These are phyloP conservation scores for Rutpela maculata DNA, from an alignment of 2,888 invertebrate species.

Conservation along the genomic window DNA sequence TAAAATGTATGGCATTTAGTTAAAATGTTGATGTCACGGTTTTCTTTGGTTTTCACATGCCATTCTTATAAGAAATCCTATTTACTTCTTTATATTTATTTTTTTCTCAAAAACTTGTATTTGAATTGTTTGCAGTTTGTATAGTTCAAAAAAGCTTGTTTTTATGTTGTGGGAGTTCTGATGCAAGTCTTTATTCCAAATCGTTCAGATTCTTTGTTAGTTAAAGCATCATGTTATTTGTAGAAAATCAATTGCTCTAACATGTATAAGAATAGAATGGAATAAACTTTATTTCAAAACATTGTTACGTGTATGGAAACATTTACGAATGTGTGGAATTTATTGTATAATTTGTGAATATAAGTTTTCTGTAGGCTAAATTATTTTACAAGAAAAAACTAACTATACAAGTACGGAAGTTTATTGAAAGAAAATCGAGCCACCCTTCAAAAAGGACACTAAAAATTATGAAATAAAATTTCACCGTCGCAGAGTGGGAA, in stretches of 20 bases:
- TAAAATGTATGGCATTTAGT: conserved; percentile 61
- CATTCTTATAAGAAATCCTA: conserved; percentile 44
- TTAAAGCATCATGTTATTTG: conserved; percentile 1
- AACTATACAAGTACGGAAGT: too few species aligned
- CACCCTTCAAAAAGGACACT: too few species aligned
- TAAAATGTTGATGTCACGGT: conserved; percentile 64
- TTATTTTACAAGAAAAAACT: too few species aligned
- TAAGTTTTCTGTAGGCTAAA: too few species aligned
- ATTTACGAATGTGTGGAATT: too few species aligned
- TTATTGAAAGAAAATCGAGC: too few species aligned
- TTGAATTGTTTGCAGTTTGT: conserved; percentile 11
- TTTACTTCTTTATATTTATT: conserved; percentile 40
- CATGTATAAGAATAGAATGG: neutral
- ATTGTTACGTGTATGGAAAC: too few species aligned
- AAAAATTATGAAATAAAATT: too few species aligned
- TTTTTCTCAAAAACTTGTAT: conserved; percentile 32
- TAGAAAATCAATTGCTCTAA: conserved; percentile 16
- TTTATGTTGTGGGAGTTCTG: conserved; percentile 33
- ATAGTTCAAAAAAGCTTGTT: conserved; percentile 23
- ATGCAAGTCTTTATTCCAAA: neutral
- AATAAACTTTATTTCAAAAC: too few species aligned
- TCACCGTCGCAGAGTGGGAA: too few species aligned
- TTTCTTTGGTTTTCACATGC: conserved; percentile 48
- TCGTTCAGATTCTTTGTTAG: neutral
- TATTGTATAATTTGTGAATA: too few species aligned